Evolutionary conservation across 64 coral and sea anemone genomes (phyloP).

Genomic region (Trachythela sp.): DNA sequence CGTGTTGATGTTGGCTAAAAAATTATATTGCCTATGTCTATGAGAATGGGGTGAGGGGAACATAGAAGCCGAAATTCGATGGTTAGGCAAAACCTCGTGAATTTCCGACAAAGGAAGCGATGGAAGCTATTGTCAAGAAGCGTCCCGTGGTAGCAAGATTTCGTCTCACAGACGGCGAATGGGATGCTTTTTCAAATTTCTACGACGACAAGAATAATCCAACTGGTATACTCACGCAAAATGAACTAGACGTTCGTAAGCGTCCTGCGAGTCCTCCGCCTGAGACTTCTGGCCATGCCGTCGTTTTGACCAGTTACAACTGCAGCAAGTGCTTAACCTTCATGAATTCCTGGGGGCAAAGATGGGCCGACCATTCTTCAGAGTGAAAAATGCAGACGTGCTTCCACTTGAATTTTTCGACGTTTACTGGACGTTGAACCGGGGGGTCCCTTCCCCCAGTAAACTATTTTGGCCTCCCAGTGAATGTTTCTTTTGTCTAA

Average conservation of each 20-base stretch:
- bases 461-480: too few relatives aligned
- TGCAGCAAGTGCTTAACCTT: neutral
- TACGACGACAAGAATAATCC: neutral
- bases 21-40: too few relatives aligned
- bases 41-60: too few relatives aligned
- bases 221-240: neutral
- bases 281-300: neutral
- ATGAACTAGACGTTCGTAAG: too few relatives aligned
- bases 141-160: constrained; percentile 35
- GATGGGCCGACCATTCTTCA: constrained; percentile 39
- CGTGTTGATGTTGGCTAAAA: too few relatives aligned
- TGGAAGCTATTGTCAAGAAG: neutral
- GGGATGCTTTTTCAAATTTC: constrained; percentile 1
- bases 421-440: constrained; percentile 31
- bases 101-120: too few relatives aligned
- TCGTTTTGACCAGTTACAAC: constrained; percentile 23
- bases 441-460: too few relatives aligned
- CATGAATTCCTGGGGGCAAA: constrained; percentile 41
- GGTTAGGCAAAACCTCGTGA: too few relatives aligned
- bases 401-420: constrained; percentile 32
- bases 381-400: constrained; percentile 34
- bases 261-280: neutral
- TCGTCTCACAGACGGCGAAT: constrained; percentile 22
- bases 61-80: too few relatives aligned
- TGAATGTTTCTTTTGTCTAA: too few relatives aligned